A percentile compares a stretch with the other conserved stretches of the same genome.
phyloP scores from a whole-genome alignment of 2,888 invertebrate genomes.

The Nemoura dubitans region DNA sequence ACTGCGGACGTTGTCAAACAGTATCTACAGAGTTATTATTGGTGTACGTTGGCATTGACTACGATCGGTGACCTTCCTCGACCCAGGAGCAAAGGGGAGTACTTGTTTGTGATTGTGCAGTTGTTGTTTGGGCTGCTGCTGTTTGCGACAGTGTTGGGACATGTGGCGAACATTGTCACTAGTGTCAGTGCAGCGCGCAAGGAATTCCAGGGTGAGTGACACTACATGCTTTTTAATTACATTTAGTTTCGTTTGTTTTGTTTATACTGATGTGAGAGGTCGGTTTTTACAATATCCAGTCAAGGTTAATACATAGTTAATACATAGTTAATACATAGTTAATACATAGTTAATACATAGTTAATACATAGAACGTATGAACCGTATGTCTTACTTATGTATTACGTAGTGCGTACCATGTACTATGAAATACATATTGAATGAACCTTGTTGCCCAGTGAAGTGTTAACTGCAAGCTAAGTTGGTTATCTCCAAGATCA shows the following conservation, averaged over 20 bases:
- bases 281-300: too few species aligned
- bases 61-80: constrained; percentile 93
- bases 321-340: too few species aligned
- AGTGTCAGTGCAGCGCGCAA: constrained; percentile 96
- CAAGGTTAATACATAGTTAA: too few species aligned
- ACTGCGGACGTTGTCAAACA: constrained; percentile 90
- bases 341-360: too few species aligned
- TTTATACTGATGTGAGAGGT: background rate
- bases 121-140: constrained; percentile 92
- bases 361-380: too few species aligned
- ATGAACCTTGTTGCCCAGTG: too few species aligned
- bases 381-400: too few species aligned
- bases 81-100: constrained; percentile 93
- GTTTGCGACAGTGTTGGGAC: constrained; percentile 95
- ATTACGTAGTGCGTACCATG: too few species aligned
- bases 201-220: constrained; percentile 93
- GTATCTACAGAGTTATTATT: constrained; percentile 97
- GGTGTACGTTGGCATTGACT: constrained; percentile 96
- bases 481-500: too few species aligned
- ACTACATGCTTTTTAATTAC: too few species aligned
- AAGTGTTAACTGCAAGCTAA: too few species aligned
- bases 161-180: constrained; percentile 98
- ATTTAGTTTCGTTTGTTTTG: background rate
- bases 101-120: constrained; percentile 94
- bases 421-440: too few species aligned